Evolutionary conservation across 2,113 vertebrate genomes (phyloP).

Genomic region (Misgurnus mizolepis): DNA sequence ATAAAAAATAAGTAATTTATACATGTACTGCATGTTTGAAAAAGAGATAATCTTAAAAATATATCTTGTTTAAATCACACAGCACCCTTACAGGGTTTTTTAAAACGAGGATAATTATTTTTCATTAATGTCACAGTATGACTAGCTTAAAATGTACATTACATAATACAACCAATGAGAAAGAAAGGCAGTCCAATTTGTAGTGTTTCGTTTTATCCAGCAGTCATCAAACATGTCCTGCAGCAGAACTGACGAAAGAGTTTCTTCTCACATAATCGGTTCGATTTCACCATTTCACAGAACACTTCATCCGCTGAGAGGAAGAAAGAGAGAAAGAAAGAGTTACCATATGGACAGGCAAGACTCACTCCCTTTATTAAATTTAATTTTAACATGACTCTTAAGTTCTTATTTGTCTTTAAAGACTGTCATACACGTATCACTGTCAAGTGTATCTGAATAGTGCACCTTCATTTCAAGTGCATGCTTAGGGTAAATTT

Average conservation of each 20-base stretch:
- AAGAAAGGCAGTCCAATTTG: background rate
- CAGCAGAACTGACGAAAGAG: slow-evolving; percentile 92
- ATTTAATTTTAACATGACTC: too few species aligned
- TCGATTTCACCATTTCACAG: slow-evolving; percentile 93
- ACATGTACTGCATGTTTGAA: slow-evolving; percentile 56
- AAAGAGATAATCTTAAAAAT: slow-evolving; percentile 60
- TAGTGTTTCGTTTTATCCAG: slow-evolving; percentile 65
- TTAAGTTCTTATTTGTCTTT: too few species aligned
- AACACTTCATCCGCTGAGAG: slow-evolving; percentile 84
- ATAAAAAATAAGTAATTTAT: slow-evolving; percentile 60
- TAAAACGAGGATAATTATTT: slow-evolving; percentile 42
- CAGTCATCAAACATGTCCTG: slow-evolving; percentile 86
- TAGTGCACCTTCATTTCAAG: too few species aligned
- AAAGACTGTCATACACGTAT: too few species aligned
- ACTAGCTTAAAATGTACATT: slow-evolving; percentile 57
- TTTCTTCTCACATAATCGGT: slow-evolving; percentile 89
- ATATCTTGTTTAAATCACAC: slow-evolving; percentile 55
- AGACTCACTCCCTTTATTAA: too few species aligned
- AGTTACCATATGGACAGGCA: too few species aligned
- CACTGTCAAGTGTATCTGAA: too few species aligned
- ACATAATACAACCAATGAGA: slow-evolving; percentile 35
- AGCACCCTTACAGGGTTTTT: slow-evolving; percentile 47
- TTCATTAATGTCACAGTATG: slow-evolving; percentile 49
- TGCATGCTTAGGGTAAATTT: too few species aligned
- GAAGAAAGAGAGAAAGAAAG: too few species aligned